Conservation (phyloP, 2,113 vertebrate species). For the Cricetomys ansorgei region DNA sequence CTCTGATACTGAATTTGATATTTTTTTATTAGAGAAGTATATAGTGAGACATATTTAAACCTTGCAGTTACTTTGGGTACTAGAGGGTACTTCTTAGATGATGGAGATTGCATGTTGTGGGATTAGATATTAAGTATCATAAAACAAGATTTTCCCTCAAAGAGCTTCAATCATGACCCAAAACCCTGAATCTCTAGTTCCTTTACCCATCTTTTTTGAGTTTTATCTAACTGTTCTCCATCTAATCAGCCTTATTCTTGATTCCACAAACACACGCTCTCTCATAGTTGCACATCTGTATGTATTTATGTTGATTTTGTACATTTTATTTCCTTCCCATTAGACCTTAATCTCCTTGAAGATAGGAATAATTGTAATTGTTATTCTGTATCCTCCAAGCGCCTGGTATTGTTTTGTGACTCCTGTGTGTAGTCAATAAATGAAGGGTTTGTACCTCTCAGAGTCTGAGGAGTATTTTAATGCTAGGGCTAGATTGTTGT, state of each 20-base stretch:
- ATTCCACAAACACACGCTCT: background rate
- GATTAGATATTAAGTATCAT: background rate
- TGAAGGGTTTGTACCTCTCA: background rate
- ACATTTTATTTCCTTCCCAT: slow-evolving; percentile 64
- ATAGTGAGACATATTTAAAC: background rate
- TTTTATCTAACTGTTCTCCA: slow-evolving; percentile 15
- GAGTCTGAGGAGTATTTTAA: background rate
- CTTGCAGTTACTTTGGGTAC: background rate
- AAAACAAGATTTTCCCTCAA: background rate
- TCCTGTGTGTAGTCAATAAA: background rate
- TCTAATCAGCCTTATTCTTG: slow-evolving; percentile 48
- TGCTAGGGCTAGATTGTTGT: background rate
- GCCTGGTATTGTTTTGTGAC: slow-evolving; percentile 16
- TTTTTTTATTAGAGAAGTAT: background rate
- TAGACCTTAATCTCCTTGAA: slow-evolving; percentile 61
- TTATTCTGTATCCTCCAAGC: background rate
- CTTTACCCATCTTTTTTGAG: slow-evolving; percentile 33
- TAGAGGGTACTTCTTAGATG: background rate
- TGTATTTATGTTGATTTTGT: slow-evolving; percentile 71
- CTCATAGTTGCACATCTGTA: slow-evolving; percentile 63
- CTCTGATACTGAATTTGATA: background rate
- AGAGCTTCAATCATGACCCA: background rate
- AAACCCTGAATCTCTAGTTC: background rate
- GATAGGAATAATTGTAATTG: slow-evolving; percentile 32
- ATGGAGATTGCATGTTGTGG: background rate